Evolutionary conservation across 2,113 vertebrate genomes (phyloP), one percentile per base, ranked within the genome.

Genomic region (Triplophysa rosa): DNA sequence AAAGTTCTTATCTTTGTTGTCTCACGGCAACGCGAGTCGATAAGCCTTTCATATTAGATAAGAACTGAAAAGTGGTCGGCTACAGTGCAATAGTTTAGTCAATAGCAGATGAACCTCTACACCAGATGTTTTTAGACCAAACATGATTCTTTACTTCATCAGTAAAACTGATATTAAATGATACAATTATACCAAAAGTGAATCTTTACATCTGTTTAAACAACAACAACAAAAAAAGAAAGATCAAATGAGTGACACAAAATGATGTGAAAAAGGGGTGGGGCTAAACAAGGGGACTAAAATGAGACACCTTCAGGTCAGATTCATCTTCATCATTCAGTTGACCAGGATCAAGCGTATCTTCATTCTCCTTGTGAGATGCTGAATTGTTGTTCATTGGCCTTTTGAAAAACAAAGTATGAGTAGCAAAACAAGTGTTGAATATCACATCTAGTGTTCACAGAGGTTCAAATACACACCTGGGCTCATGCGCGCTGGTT

Each of bases 401-500:
- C 1, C 52, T 74, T 40, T 42, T 47, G 45, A 56, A 42, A 62
- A 58, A 26, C 33, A 63, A 0, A 67, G 3, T 4, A 12, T 21
- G n/a, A 74, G 66, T 8, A 23, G 26, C 40, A 61, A 79, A 23
- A 42, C 58, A 0, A 45, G 14, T 49, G 13, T 8, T 26, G 13
- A 67, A 58, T 26, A 37, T 37, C 16, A 26, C 9, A 65, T 40
- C 2, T 56, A 11, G 37, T 62, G 29, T 16, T 37, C 4, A 65
- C 12, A 17, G 26, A 40, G 14, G 1, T 65, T 72, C 33, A 59
- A 24, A 54, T 33, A 69, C 74, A 40, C 14, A 90, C 88, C 89
- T 87, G 5, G 86, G 54, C 7, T 87, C 83, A 42, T 52, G 33
- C 83, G 81, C 67, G 77, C 83, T 0, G 33, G 76, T 17, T 73